Conservation (phyloP, 2,797 vertebrate genomes). For the Brachymystax lenok region DNA sequence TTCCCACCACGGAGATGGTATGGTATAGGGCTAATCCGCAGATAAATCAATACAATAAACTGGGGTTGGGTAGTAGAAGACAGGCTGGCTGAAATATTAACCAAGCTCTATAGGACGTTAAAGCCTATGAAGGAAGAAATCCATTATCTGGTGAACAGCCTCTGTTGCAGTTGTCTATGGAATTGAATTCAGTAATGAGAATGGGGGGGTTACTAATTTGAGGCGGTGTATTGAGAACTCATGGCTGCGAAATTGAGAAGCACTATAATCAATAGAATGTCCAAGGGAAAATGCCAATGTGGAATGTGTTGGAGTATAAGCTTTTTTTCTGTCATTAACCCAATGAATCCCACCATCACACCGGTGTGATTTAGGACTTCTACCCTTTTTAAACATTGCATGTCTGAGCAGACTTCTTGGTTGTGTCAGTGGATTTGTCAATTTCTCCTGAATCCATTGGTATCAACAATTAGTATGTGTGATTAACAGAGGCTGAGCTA, state of each 20-base stretch:
- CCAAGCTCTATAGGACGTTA: conserved; percentile 60
- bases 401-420: no score
- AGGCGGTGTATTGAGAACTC: conserved; percentile 69
- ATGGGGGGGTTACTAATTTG: conserved; percentile 30
- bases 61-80: conserved; percentile 43
- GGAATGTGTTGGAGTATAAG: neutral
- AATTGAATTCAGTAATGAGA: conserved; percentile 68
- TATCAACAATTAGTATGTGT: no score
- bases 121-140: conserved; percentile 73
- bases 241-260: conserved; percentile 72
- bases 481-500: no score
- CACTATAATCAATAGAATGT: conserved; percentile 68
- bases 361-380: no score
- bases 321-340: no score
- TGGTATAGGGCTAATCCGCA: conserved; percentile 48
- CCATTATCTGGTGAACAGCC: conserved; percentile 56
- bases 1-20: conserved; percentile 59
- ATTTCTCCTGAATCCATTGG: no score
- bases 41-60: conserved; percentile 81
- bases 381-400: no score
- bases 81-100: conserved; percentile 75
- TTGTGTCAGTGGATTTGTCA: no score
- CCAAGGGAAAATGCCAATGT: conserved; percentile 33
- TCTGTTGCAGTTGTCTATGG: conserved; percentile 59
- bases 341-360: no score